phyloP scores from a whole-genome alignment of 2,797 vertebrate species.

The Chromobotia macracanthus region DNA sequence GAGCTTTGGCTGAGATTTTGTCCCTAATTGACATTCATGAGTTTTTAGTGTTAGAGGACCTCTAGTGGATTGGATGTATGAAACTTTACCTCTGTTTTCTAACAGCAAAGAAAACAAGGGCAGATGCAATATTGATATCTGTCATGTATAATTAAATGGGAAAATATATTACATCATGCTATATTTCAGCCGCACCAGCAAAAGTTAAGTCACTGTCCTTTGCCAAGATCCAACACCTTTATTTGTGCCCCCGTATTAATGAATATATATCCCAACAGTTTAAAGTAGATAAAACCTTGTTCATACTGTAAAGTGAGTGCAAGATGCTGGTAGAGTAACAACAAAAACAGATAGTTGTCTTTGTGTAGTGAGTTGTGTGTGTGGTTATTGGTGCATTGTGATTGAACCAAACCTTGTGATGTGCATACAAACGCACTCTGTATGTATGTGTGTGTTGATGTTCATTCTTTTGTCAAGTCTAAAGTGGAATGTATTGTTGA shows the following conservation, averaged over 20 bases:
- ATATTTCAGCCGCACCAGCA: constrained; percentile 73
- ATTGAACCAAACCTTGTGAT: constrained; percentile 54
- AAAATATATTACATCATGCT: constrained; percentile 18
- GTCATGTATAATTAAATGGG: constrained; percentile 5
- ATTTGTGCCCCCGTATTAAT: constrained; percentile 45
- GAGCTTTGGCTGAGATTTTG: constrained; percentile 36
- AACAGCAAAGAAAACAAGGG: not conserved
- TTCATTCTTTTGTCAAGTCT: constrained; percentile 62
- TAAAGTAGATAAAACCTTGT: constrained; percentile 52
- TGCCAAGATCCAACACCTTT: constrained; percentile 50
- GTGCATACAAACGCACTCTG: constrained; percentile 63
- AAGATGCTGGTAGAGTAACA: constrained; percentile 49
- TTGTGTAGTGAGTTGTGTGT: constrained; percentile 51
- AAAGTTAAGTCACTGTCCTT: constrained; percentile 63
- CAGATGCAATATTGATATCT: constrained; percentile 21
- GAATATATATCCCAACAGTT: constrained; percentile 52
- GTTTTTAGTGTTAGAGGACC: not conserved
- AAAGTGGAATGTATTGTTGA: constrained; percentile 63
- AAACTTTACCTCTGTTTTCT: constrained; percentile 20
- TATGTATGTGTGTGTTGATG: constrained; percentile 57
- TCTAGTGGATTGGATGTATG: constrained; percentile 24
- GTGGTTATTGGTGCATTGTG: constrained; percentile 64
- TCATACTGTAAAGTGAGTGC: constrained; percentile 54
- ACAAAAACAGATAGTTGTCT: constrained; percentile 60
- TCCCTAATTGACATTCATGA: not conserved